Conservation (phyloP, 2,113 vertebrate species). For the Cephalopterus ornatus region DNA sequence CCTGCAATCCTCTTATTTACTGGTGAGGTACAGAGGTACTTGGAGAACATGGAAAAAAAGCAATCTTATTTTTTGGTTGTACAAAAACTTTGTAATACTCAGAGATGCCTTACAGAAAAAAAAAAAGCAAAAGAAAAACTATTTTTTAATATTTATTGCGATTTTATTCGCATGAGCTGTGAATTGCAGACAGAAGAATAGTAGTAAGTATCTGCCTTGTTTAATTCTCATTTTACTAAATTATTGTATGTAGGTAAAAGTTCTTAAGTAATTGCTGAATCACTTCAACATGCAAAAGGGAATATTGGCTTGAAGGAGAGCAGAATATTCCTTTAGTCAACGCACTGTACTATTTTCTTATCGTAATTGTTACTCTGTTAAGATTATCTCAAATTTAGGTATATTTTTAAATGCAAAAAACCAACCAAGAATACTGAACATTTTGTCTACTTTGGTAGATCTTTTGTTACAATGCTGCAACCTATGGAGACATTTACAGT, state of each 20-base stretch:
- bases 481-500: conserved; percentile 80
- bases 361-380: conserved; percentile 76
- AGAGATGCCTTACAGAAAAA: conserved; percentile 73
- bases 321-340: conserved; percentile 72
- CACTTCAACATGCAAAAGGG: conserved; percentile 76
- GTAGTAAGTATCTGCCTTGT: conserved; percentile 62
- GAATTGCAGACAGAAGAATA: conserved; percentile 59
- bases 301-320: conserved; percentile 64
- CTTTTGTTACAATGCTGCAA: conserved; percentile 74
- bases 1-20: conserved; percentile 12
- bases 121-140: conserved; percentile 34
- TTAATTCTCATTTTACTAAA: conserved; percentile 68
- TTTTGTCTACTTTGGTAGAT: conserved; percentile 73
- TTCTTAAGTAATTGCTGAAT: conserved; percentile 72
- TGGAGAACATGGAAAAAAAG: conserved; percentile 23
- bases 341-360: conserved; percentile 83
- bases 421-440: conserved; percentile 61
- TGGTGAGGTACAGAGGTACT: conserved; percentile 46
- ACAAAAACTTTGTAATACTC: conserved; percentile 71
- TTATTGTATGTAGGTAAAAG: conserved; percentile 67
- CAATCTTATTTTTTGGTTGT: conserved; percentile 65
- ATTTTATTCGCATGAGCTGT: conserved; percentile 70
- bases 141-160: conserved; percentile 73
- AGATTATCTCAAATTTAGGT: conserved; percentile 78
- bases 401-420: conserved; percentile 72